Percentiles rank a stretch among this genome's conserved stretches.
Evolutionary conservation across 2,113 vertebrate genomes (phyloP).

Genomic region (Rhombomys opimus): DNA sequence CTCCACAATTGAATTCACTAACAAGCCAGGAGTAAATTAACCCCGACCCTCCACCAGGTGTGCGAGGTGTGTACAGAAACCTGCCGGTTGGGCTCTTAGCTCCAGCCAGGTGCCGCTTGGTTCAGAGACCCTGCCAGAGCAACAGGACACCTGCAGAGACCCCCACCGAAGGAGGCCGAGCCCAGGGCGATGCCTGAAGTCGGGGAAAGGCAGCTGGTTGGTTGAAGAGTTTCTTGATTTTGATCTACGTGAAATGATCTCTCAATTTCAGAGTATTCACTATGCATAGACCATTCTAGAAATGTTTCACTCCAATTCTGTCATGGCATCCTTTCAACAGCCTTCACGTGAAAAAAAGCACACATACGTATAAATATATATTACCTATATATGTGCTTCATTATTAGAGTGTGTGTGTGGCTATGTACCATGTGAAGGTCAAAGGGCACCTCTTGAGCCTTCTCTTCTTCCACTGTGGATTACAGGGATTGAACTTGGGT

Average conservation of each 20-base stretch:
- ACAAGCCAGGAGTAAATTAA: slow-evolving; percentile 66
- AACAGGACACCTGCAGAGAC: neutral
- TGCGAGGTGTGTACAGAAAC: neutral
- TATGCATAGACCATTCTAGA: neutral
- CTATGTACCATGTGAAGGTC: neutral
- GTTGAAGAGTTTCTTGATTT: neutral
- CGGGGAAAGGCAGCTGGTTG: neutral
- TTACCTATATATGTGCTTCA: too few relatives aligned
- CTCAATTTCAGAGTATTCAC: neutral
- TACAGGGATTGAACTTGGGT: neutral
- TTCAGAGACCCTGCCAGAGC: neutral
- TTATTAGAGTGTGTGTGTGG: neutral
- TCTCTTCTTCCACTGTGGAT: neutral
- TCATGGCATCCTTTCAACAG: neutral
- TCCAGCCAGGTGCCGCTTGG: slow-evolving; percentile 51
- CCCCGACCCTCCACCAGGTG: slow-evolving; percentile 57
- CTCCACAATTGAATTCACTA: slow-evolving; percentile 51
- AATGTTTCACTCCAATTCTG: neutral
- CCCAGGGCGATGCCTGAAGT: neutral
- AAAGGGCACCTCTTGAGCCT: neutral
- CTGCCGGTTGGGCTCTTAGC: neutral
- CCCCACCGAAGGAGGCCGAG: neutral
- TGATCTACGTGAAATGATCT: neutral
- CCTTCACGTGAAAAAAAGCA: neutral
- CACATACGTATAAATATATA: neutral